Conservation (phyloP, 2,797 vertebrate genomes). For the Lemur catta region DNA sequence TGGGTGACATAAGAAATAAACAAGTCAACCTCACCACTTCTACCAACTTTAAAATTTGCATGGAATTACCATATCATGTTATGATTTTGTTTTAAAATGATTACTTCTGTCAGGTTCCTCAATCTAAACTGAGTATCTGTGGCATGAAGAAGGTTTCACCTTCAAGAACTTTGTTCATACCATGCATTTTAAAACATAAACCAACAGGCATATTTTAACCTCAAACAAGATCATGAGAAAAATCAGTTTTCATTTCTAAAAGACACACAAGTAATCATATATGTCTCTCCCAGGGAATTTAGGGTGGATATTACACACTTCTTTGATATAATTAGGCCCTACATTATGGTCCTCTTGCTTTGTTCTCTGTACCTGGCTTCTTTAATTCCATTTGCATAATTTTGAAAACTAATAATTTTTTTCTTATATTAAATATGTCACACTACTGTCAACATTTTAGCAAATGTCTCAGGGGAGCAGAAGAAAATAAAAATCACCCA, state of each 20-base stretch:
- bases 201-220: constrained; percentile 53
- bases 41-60: constrained; percentile 11
- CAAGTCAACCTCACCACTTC: neutral
- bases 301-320: neutral
- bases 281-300: constrained; percentile 2
- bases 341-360: neutral
- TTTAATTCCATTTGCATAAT: constrained; percentile 1
- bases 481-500: neutral
- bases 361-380: neutral
- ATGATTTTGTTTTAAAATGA: constrained; percentile 61
- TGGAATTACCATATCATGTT: constrained; percentile 40
- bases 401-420: constrained; percentile 16
- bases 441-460: neutral
- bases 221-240: constrained; percentile 58
- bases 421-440: neutral
- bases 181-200: constrained; percentile 41
- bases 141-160: neutral
- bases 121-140: neutral
- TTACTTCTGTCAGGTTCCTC: constrained; percentile 54
- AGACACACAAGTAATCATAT: constrained; percentile 23
- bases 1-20: constrained; percentile 36
- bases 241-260: constrained; percentile 15
- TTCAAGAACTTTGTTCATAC: constrained; percentile 24
- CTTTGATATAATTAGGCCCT: neutral
- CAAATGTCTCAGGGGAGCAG: neutral